These are phyloP conservation scores for Operophtera brumata DNA, from an alignment of 2,888 invertebrate genomes.

Conservation along the genomic window DNA sequence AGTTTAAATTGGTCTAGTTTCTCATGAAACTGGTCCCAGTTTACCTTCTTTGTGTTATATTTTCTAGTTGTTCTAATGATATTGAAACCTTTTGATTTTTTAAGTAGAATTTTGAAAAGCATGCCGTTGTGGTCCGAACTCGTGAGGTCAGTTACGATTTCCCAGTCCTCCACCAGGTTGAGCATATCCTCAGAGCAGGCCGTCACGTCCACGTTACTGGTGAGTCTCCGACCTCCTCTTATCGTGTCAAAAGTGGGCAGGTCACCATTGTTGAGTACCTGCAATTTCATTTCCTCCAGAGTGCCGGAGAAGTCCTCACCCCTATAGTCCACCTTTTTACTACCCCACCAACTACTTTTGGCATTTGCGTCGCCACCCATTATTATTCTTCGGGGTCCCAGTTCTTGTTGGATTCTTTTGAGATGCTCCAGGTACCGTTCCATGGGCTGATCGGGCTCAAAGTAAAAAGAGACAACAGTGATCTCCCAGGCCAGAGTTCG, in stretches of 20 bases:
- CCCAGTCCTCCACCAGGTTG: conserved; percentile 10
- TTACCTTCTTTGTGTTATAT: background rate
- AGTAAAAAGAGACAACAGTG: no score
- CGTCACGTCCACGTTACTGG: background rate
- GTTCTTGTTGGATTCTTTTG: background rate
- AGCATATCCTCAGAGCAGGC: conserved; percentile 27
- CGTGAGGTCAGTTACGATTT: conserved; percentile 24
- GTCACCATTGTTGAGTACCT: conserved; percentile 34
- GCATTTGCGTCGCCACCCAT: conserved; percentile 29
- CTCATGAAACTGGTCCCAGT: background rate
- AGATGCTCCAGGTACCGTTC: conserved; percentile 18
- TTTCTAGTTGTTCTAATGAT: no score
- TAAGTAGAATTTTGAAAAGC: conserved; percentile 18
- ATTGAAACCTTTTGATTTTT: conserved; percentile 6
- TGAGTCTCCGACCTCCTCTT: conserved; percentile 15
- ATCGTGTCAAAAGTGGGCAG: conserved; percentile 35
- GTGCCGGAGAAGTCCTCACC: no score
- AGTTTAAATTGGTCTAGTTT: no score
- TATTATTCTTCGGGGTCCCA: background rate
- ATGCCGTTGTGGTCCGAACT: conserved; percentile 36
- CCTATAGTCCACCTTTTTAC: background rate
- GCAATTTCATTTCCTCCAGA: conserved; percentile 13
- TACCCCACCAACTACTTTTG: conserved; percentile 30
- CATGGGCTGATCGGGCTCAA: no score
- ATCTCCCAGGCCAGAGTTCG: no score